These are phyloP conservation scores for Galeopsomyia nigrocyanea DNA, from an alignment of 2,888 invertebrate species.

Conservation along the genomic window DNA sequence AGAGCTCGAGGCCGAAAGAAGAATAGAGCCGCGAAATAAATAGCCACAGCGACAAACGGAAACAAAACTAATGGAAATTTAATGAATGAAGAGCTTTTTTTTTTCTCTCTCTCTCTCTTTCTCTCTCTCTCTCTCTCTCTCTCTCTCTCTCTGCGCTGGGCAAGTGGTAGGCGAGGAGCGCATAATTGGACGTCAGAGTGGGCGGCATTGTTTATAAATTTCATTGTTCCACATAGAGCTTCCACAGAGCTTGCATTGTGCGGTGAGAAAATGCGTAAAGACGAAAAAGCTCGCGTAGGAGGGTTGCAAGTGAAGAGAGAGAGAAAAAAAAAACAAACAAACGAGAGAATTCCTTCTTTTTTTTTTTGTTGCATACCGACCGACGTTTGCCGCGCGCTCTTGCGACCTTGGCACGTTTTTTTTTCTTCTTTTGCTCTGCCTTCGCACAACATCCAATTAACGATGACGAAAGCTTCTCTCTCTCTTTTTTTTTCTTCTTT, in stretches of 20 bases:
- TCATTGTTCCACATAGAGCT: conserved; percentile 30
- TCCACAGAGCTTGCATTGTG: conserved; percentile 13
- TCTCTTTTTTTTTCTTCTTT: background rate
- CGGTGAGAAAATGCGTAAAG: conserved; percentile 36
- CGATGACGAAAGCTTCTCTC: conserved; percentile 24
- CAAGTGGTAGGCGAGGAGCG: background rate
- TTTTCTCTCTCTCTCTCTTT: too few species aligned
- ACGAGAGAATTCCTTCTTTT: background rate
- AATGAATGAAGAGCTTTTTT: conserved; percentile 16
- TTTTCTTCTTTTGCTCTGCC: conserved; percentile 1
- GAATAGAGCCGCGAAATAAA: background rate
- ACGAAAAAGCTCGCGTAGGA: conserved; percentile 6
- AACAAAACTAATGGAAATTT: conserved; percentile 29
- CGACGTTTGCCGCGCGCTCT: background rate
- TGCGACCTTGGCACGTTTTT: conserved; percentile 35
- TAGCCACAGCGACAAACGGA: conserved; percentile 24
- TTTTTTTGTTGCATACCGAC: background rate
- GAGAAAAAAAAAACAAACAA: conserved; percentile 1
- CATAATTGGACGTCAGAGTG: conserved; percentile 37
- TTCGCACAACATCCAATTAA: conserved; percentile 35
- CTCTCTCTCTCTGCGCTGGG: background rate
- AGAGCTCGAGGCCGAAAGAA: background rate
- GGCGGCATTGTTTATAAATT: conserved; percentile 38
- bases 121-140: too few species aligned
- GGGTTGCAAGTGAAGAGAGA: background rate